phyloP scores from a whole-genome alignment of 2,113 vertebrate species.

The Mastomys natalensis region DNA sequence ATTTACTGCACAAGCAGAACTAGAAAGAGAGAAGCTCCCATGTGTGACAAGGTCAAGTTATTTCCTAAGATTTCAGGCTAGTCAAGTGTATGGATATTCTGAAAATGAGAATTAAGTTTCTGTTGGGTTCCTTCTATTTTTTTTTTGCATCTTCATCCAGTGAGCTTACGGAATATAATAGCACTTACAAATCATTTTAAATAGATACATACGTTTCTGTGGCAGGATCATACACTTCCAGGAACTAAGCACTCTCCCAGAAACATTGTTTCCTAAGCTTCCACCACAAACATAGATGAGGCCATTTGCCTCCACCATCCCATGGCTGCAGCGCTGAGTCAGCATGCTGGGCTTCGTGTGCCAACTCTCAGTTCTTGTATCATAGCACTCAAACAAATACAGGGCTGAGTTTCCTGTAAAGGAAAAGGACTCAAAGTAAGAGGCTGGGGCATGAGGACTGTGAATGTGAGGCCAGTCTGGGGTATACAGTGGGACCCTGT shows the following conservation, averaged over 20 bases:
- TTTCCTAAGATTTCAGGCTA: neutral
- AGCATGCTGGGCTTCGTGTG: constrained; percentile 97
- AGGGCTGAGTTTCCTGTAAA: constrained; percentile 95
- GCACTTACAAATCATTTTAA: constrained; percentile 30
- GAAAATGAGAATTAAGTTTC: constrained; percentile 2
- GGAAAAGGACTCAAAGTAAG: constrained; percentile 55
- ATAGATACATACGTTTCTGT: constrained; percentile 92
- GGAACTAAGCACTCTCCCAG: constrained; percentile 95
- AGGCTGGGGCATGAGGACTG: neutral
- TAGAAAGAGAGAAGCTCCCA: neutral
- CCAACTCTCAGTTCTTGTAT: constrained; percentile 97
- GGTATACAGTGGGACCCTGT: neutral
- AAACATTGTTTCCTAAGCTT: constrained; percentile 97
- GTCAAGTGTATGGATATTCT: neutral
- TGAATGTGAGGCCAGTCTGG: neutral
- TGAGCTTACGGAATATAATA: neutral
- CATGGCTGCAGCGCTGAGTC: constrained; percentile 96
- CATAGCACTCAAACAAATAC: constrained; percentile 97
- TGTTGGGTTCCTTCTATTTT: neutral
- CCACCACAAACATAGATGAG: constrained; percentile 98
- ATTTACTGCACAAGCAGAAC: neutral
- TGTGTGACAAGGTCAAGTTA: neutral
- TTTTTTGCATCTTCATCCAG: neutral
- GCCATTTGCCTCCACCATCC: constrained; percentile 95
- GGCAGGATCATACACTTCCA: constrained; percentile 97